phyloP scores from a whole-genome alignment of 2,888 invertebrate genomes.

The Meandrusa payeni region DNA sequence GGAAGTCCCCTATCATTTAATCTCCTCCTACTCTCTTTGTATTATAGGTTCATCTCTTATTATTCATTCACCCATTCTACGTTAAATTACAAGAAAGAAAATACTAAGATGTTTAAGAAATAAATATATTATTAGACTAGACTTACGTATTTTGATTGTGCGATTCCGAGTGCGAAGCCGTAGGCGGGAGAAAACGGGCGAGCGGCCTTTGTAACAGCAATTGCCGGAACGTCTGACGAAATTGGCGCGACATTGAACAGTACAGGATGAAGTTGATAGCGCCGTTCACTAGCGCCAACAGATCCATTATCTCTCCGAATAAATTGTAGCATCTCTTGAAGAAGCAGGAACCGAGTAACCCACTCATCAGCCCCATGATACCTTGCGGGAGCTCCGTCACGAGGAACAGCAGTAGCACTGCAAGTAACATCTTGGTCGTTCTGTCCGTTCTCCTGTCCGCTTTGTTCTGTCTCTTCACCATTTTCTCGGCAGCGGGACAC shows the following conservation, averaged over 20 bases:
- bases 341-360: constrained; percentile 83
- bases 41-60: too few relatives aligned
- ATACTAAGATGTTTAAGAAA: too few relatives aligned
- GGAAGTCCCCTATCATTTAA: too few relatives aligned
- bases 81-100: too few relatives aligned
- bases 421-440: constrained; percentile 94
- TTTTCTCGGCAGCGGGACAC: constrained; percentile 62
- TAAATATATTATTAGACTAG: neutral
- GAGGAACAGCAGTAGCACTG: constrained; percentile 91
- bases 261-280: constrained; percentile 97
- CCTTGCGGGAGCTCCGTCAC: constrained; percentile 94
- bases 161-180: constrained; percentile 81
- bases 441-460: constrained; percentile 82
- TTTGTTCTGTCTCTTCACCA: constrained; percentile 61
- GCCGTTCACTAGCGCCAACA: constrained; percentile 93
- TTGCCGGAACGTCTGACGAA: constrained; percentile 82
- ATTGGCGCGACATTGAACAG: constrained; percentile 96
- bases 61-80: too few relatives aligned
- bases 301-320: constrained; percentile 94
- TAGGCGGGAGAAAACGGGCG: constrained; percentile 67
- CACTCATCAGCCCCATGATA: constrained; percentile 74
- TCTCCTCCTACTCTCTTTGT: too few relatives aligned
- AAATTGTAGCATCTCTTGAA: constrained; percentile 90
- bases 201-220: constrained; percentile 70
- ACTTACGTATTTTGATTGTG: constrained; percentile 81